Evolutionary conservation across 2,888 invertebrate species (phyloP).

Genomic region (Hymenopus coronatus): DNA sequence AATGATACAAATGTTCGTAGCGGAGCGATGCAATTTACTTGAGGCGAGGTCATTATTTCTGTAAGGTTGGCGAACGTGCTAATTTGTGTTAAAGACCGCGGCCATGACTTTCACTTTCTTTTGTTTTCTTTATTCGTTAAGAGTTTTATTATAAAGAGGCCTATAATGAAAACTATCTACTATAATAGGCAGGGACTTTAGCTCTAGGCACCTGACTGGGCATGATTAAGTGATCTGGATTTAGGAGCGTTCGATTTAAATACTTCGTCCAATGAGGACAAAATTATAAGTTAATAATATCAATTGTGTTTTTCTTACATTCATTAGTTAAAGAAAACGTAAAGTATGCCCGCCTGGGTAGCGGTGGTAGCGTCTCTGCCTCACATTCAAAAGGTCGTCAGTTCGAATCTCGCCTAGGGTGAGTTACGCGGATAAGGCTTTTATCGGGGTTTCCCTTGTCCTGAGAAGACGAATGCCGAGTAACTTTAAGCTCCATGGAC

Average conservation of each 20-base stretch:
- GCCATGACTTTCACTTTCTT: not conserved
- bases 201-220: not conserved
- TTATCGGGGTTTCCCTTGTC: too few species aligned
- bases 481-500: too few species aligned
- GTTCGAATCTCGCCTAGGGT: too few species aligned
- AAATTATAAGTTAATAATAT: too few species aligned
- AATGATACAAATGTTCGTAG: not conserved
- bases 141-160: not conserved
- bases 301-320: too few species aligned
- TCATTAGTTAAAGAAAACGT: too few species aligned
- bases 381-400: too few species aligned
- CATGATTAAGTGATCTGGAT: not conserved
- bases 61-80: not conserved
- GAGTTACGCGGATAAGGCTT: too few species aligned
- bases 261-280: too few species aligned
- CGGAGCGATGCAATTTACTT: not conserved
- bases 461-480: too few species aligned
- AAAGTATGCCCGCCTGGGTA: too few species aligned
- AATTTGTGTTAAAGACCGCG: not conserved
- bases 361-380: too few species aligned
- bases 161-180: not conserved
- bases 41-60: not conserved
- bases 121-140: not conserved
- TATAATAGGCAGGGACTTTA: not conserved
- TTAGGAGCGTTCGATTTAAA: not conserved